Conservation (phyloP, 2,888 invertebrate species). For the Cantharis lateralis region DNA sequence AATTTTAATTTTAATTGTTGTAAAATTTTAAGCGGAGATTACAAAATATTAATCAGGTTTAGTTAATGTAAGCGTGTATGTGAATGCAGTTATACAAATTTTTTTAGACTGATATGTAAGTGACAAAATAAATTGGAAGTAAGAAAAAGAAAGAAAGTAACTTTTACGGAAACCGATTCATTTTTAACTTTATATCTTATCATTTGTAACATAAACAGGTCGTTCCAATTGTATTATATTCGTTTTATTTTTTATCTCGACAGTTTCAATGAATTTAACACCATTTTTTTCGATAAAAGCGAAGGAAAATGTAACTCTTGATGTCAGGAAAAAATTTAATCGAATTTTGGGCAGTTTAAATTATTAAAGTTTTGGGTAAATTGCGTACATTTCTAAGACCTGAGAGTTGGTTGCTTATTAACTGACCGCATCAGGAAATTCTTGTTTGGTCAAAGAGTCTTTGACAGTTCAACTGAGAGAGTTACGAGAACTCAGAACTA, state of each 20-base stretch:
- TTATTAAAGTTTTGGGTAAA: not conserved
- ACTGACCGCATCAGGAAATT: slow-evolving; percentile 25
- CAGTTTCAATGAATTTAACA: not conserved
- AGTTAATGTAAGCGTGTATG: no score
- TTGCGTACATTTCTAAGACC: not conserved
- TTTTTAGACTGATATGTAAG: not conserved
- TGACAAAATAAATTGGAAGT: not conserved
- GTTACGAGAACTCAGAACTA: slow-evolving; percentile 32
- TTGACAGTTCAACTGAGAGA: slow-evolving; percentile 31
- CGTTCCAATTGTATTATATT: not conserved
- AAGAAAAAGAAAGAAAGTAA: not conserved
- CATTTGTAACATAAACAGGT: not conserved
- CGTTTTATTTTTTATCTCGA: not conserved
- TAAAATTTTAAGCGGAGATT: no score
- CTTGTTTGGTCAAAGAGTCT: slow-evolving; percentile 21
- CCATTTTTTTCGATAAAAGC: not conserved
- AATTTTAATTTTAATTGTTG: no score
- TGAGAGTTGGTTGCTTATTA: slow-evolving; percentile 14
- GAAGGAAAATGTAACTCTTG: not conserved
- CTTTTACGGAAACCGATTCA: not conserved
- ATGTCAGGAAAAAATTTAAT: not conserved
- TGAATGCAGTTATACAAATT: no score
- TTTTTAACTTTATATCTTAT: not conserved
- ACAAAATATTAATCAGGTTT: no score
- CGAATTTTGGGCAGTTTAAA: not conserved